These are phyloP conservation scores for Hybognathus amarus DNA, from an alignment of 2,797 vertebrate genomes.

Conservation along the genomic window DNA sequence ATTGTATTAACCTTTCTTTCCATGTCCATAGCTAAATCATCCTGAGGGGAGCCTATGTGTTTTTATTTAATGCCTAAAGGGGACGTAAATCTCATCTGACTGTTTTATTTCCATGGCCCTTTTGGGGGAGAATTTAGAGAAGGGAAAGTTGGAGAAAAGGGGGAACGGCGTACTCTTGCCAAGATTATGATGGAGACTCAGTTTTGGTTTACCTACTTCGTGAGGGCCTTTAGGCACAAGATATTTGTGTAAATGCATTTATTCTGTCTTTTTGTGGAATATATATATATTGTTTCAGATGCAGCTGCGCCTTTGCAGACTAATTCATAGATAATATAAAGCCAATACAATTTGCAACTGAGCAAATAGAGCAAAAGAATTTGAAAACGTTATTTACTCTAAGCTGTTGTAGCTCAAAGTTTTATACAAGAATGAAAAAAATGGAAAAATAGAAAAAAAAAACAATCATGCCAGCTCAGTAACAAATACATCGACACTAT, in stretches of 20 bases:
- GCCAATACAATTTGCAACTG: neutral
- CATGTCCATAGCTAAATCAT: neutral
- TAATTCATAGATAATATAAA: neutral
- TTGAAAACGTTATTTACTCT: neutral
- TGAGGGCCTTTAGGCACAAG: neutral
- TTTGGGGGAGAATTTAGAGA: conserved; percentile 4
- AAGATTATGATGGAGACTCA: neutral
- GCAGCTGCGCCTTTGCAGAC: neutral
- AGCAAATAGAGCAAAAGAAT: neutral
- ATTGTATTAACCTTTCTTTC: conserved; percentile 6
- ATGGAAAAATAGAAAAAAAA: neutral
- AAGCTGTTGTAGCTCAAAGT: neutral
- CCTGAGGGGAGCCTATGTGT: neutral
- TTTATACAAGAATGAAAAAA: neutral
- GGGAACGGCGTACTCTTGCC: conserved; percentile 1
- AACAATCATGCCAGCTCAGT: neutral
- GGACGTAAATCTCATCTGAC: conserved; percentile 1
- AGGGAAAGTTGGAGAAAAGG: conserved; percentile 23
- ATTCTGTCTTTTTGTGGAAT: neutral
- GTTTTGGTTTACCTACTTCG: conserved; percentile 14
- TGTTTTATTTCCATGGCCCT: conserved; percentile 5
- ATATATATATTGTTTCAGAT: neutral
- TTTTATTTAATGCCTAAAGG: conserved; percentile 15
- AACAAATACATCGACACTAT: neutral
- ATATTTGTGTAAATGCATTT: neutral